Conservation (phyloP, 2,113 vertebrate species). For the Plotosus lineatus region DNA sequence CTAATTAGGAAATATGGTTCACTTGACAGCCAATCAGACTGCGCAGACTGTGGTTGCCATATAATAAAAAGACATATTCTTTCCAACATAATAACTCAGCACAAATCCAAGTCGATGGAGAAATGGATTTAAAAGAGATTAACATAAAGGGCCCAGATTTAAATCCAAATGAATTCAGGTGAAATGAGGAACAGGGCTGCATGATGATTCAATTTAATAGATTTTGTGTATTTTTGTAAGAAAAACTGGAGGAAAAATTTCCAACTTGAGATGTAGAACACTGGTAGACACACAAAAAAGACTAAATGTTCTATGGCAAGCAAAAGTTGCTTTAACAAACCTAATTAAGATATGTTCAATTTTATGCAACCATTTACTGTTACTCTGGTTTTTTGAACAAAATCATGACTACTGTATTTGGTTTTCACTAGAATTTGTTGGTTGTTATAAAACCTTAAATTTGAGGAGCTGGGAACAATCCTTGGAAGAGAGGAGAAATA, state of each 20-base stretch:
- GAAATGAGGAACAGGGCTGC: neutral
- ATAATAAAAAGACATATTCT: neutral
- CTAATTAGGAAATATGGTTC: too few species aligned
- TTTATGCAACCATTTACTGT: neutral
- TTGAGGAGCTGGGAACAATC: too few species aligned
- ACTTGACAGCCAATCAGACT: too few species aligned
- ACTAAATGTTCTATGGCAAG: neutral
- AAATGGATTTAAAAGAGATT: neutral
- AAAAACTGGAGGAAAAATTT: neutral
- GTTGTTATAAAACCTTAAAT: too few species aligned
- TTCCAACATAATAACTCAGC: neutral
- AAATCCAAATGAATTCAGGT: neutral
- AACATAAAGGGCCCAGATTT: neutral
- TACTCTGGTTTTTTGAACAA: neutral
- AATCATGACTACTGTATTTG: neutral
- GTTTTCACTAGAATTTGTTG: neutral
- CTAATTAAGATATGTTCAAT: neutral
- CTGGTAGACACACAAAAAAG: neutral
- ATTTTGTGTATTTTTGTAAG: neutral
- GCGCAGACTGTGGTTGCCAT: too few species aligned
- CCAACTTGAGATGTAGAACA: neutral
- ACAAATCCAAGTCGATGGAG: neutral
- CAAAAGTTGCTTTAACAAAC: neutral
- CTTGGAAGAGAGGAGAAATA: too few species aligned
- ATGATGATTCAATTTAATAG: neutral